Evolutionary conservation across 2,797 vertebrate genomes (phyloP), one percentile per base, ranked within the genome.

Genomic region (Labroides dimidiatus): DNA sequence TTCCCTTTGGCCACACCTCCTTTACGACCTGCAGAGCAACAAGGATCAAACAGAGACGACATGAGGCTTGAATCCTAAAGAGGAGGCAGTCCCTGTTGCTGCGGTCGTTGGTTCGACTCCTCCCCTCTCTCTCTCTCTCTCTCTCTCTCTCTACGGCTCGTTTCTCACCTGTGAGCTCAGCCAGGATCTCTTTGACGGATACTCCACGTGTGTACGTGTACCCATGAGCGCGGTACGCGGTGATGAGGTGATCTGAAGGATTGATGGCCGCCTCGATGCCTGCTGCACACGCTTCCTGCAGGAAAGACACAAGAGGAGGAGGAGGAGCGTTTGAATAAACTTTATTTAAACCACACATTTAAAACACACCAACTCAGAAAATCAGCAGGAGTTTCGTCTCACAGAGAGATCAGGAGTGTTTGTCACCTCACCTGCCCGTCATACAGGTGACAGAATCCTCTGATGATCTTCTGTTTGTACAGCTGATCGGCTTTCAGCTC

Each of bases 401-500:
- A n/a, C n/a, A n/a, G n/a, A n/a, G n/a, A n/a, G n/a, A n/a, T 9
- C 30, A 33, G 5, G 5, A 33, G 5, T 33, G 30, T 33, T 33
- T 33, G 30, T 33, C 1, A 33, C 30, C 64, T 57, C 23, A 79
- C 97, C 93, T 99, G 97, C 47, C 97, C 97, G 17, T 99, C 97
- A 20, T 95, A 98, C 50, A 99, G 94, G 85, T 99, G 98, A 65
- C 98, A 99, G 92, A 99, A 99, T 20, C 98, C 97, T 56, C 97
- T 89, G 80, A 99, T 98, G 80, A 99, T 98, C 90, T 99, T 99
- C 93, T 99, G 98, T 57, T 99, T 99, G 92, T 99, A 99, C 0
- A 99, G 93, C 91, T 99, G 97, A 58, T 99, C 98, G 0, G 98
- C 94, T 81, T 98, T 99, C 1, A 99, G 93, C 92, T 99, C 97